A percentile compares a stretch with the other conserved stretches of the same genome.
These are phyloP conservation scores for Drosophila dunni DNA, from an alignment of 1,140 invertebrate genomes.

Conservation along the genomic window DNA sequence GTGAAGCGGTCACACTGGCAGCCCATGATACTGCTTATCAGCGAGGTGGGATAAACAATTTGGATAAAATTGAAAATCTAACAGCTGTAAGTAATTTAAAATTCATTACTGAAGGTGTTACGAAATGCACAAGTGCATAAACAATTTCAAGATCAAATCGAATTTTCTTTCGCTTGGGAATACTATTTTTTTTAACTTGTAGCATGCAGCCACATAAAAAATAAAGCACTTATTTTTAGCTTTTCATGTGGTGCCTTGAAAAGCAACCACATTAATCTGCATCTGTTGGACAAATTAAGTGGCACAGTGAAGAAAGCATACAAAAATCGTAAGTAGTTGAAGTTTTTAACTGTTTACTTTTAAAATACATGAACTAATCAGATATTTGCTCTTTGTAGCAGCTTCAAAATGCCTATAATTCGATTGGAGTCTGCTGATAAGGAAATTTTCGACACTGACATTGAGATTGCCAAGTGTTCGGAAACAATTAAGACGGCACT, in stretches of 20 bases:
- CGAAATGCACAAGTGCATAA: no score
- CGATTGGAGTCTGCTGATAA: constrained; percentile 96
- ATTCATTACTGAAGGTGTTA: no score
- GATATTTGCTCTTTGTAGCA: not conserved
- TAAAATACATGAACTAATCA: not conserved
- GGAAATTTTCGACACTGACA: constrained; percentile 98
- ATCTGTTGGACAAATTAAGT: constrained; percentile 27
- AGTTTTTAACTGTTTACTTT: not conserved
- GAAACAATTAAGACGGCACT: constrained; percentile 99
- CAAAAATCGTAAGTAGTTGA: not conserved
- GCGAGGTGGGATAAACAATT: not conserved
- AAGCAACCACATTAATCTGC: constrained; percentile 8
- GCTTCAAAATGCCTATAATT: constrained; percentile 92
- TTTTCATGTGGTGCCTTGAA: constrained; percentile 41
- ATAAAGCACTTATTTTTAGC: constrained; percentile 49
- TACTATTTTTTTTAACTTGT: not conserved
- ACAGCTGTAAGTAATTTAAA: no score
- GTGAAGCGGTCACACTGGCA: constrained; percentile 17
- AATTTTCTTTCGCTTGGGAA: no score
- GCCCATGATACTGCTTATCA: constrained; percentile 6
- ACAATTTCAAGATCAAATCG: no score
- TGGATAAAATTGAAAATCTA: not conserved
- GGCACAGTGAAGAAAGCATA: not conserved
- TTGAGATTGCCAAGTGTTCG: constrained; percentile 98
- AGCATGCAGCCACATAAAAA: constrained; percentile 22